A percentile compares a stretch with the other conserved stretches of the same genome.
phyloP scores from a whole-genome alignment of 2,797 vertebrate species.

The Erpetoichthys calabaricus region DNA sequence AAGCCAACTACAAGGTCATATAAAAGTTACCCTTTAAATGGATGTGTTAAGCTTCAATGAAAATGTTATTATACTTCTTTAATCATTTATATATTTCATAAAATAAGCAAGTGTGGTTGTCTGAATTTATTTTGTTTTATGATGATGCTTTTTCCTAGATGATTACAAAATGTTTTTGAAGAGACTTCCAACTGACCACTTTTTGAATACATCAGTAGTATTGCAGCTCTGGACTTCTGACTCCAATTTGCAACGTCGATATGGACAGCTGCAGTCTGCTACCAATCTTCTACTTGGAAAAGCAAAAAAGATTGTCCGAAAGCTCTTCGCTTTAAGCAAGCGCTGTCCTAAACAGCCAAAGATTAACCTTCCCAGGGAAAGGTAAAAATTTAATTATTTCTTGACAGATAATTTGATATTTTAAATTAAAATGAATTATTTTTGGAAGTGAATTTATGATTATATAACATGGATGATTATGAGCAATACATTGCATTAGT shows the following conservation, averaged over 20 bases:
- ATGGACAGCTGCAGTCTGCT: constrained; percentile 67
- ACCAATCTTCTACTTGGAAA: constrained; percentile 66
- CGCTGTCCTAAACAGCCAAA: constrained; percentile 77
- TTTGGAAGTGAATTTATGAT: too few species aligned
- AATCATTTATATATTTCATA: too few species aligned
- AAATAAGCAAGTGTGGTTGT: too few species aligned
- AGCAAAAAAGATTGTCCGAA: constrained; percentile 70
- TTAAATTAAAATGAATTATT: too few species aligned
- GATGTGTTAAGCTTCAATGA: too few species aligned
- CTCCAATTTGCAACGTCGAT: constrained; percentile 69
- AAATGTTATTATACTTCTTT: too few species aligned
- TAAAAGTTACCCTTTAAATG: too few species aligned
- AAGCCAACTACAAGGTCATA: too few species aligned
- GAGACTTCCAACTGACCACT: constrained; percentile 69
- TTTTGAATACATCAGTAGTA: constrained; percentile 74
- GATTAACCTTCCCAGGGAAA: constrained; percentile 79
- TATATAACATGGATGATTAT: too few species aligned
- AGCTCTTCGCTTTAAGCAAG: constrained; percentile 89
- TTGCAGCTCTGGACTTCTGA: constrained; percentile 81
- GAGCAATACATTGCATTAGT: too few species aligned
- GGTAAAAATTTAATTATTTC: constrained; percentile 40
- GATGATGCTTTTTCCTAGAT: constrained; percentile 36
- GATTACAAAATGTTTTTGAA: constrained; percentile 84
- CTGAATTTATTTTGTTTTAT: too few species aligned
- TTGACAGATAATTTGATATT: too few species aligned